Base-by-base conservation (phyloP, 2,888 invertebrate genomes). In the Yponomeuta sedellus region DNA sequence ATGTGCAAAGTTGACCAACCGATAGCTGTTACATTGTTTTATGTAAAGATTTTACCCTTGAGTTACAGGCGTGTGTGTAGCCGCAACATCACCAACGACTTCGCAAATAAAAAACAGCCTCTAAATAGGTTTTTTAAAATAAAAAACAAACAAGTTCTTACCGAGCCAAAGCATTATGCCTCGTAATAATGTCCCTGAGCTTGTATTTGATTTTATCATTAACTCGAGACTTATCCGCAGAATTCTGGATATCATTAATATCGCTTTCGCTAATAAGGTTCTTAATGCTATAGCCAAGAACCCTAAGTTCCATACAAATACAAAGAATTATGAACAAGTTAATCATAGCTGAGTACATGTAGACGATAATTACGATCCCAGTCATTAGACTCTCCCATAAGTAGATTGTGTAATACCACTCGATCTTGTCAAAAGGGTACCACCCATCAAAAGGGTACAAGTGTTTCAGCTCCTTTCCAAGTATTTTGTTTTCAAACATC, bases 351-450 rank as follows among this genome's bases (percentile, higher is more conserved):
- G 39, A 62, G 39, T 25, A 28, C 25, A 20, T 59, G 25, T 59
- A 28, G n/a, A 85, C 72, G 28, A 72, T 76, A 64, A 88, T 78
- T 5, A 90, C 83, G 0, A 84, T 63, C 2, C 76, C 79, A 0
- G 87, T 86, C 80, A 85, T 84, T 2, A 79, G 73, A 66, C 82
- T 76, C 70, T 90, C 89, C 86, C 87, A 88, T 4, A 78, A 61
- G 40, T 88, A 89, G 1, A 74, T 80, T n/a, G 71, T 68, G 58
- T 78, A 78, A 70, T 85, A 89, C 83, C 82, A 87, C 68, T 81
- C 74, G 0, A 80, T 72, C 72, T 86, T 87, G 67, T 87, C 81
- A 66, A 88, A 88, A 12, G 88, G 89, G 68, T 89, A 89, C 88
- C 87, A 88, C 8, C 84, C 88, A 68, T 88, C 86, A 58, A 83